Evolutionary conservation across 1,140 invertebrate genomes (phyloP).

Genomic region (Rhynchophorus ferrugineus): DNA sequence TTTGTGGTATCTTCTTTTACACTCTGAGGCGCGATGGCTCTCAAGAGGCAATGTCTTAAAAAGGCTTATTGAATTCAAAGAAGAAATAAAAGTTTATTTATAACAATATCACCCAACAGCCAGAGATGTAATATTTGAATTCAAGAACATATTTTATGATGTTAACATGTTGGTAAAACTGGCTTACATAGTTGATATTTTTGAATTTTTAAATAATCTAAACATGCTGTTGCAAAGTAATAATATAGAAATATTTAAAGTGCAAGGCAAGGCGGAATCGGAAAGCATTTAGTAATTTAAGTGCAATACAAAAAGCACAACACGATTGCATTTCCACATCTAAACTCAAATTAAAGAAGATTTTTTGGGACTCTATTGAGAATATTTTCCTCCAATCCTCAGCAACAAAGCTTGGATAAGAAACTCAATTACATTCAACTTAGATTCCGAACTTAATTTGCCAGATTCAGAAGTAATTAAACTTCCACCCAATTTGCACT

Average conservation of each 20-base stretch:
- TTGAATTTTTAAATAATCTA: constrained; percentile 1
- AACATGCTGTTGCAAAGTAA: not conserved
- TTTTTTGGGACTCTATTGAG: not conserved
- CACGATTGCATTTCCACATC: not conserved
- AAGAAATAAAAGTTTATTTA: too few relatives aligned
- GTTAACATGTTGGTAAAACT: not conserved
- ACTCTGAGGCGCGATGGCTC: too few relatives aligned
- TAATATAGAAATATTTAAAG: not conserved
- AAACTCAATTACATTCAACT: too few relatives aligned
- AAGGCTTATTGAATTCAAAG: too few relatives aligned
- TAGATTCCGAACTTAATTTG: constrained; percentile 2
- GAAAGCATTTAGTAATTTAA: not conserved
- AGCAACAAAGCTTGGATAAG: constrained; percentile 1
- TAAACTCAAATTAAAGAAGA: not conserved
- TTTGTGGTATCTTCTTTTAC: too few relatives aligned
- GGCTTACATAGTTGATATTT: constrained; percentile 2
- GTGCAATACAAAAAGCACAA: not conserved
- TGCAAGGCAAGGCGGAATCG: too few relatives aligned
- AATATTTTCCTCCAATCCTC: constrained; percentile 1
- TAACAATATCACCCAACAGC: too few relatives aligned
- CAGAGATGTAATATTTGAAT: too few relatives aligned
- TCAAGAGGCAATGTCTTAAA: too few relatives aligned
- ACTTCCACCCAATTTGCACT: not conserved
- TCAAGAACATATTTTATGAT: not conserved
- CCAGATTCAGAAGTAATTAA: not conserved